These are phyloP conservation scores for Paedocypris micromegethes DNA, from an alignment of 2,797 vertebrate genomes.

Conservation along the genomic window DNA sequence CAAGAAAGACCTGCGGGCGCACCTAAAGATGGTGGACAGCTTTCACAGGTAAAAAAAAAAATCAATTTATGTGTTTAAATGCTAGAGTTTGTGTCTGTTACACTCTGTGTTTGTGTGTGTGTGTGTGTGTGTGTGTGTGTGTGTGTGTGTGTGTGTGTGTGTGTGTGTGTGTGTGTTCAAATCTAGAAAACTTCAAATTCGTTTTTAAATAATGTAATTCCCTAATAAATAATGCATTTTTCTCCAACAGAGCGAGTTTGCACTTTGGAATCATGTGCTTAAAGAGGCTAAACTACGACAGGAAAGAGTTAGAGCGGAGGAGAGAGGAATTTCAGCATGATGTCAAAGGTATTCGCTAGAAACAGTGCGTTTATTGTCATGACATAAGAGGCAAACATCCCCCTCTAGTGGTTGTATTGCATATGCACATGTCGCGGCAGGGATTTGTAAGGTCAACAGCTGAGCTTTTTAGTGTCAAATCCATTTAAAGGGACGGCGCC, in stretches of 20 bases:
- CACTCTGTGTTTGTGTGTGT: too few species aligned
- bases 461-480: constrained; percentile 57
- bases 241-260: constrained; percentile 76
- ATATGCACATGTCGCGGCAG: constrained; percentile 36
- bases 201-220: too few species aligned
- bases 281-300: constrained; percentile 95
- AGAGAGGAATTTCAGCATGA: constrained; percentile 89
- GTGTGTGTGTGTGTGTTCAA: too few species aligned
- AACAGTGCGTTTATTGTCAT: neutral
- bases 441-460: constrained; percentile 53
- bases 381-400: constrained; percentile 39
- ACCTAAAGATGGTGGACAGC: constrained; percentile 86
- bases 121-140: too few species aligned
- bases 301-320: constrained; percentile 88
- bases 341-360: constrained; percentile 77
- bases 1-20: constrained; percentile 81
- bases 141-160: too few species aligned
- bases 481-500: constrained; percentile 55
- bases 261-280: constrained; percentile 97
- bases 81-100: neutral
- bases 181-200: too few species aligned
- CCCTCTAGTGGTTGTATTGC: constrained; percentile 54
- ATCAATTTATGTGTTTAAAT: neutral
- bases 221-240: neutral
- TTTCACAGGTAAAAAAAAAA: constrained; percentile 74